Percentiles rank a stretch among this genome's conserved stretches.
phyloP scores from a whole-genome alignment of 2,888 invertebrate genomes.

The Phyllotreta striolata region DNA sequence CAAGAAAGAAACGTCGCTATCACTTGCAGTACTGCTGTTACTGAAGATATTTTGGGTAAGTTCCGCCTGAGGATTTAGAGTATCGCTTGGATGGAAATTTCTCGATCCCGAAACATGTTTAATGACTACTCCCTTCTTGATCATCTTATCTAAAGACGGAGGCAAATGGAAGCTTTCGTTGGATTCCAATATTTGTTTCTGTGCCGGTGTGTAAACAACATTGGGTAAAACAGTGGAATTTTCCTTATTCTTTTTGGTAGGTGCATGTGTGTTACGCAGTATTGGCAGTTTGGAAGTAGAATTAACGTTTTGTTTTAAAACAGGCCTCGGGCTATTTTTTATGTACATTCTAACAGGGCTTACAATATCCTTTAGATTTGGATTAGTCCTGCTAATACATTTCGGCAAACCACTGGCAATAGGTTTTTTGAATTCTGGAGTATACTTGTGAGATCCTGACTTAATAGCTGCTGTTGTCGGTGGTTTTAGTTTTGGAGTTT shows the following conservation, averaged over 20 bases:
- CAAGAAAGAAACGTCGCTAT: slow-evolving; percentile 12
- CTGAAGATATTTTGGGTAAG: slow-evolving; percentile 1
- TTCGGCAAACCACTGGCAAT: not conserved
- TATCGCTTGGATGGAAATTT: not conserved
- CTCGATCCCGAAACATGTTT: slow-evolving; percentile 10
- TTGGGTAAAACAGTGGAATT: slow-evolving; percentile 1
- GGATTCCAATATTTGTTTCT: slow-evolving; percentile 21
- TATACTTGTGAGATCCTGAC: not conserved
- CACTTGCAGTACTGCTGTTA: not conserved
- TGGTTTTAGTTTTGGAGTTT: not conserved
- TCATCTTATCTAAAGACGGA: slow-evolving; percentile 26
- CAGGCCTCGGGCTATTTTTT: slow-evolving; percentile 34
- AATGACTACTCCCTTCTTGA: slow-evolving; percentile 14
- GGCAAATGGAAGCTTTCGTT: slow-evolving; percentile 15
- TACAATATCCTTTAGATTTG: slow-evolving; percentile 31
- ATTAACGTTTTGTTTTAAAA: slow-evolving; percentile 28
- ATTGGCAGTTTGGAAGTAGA: not conserved
- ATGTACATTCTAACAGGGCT: slow-evolving; percentile 39
- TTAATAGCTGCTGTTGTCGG: no score
- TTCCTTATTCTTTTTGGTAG: slow-evolving; percentile 10
- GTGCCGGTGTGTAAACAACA: slow-evolving; percentile 28
- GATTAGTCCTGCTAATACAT: not conserved
- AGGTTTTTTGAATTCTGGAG: not conserved
- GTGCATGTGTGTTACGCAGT: no score
- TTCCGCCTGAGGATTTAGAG: not conserved